These are phyloP conservation scores for Eledona agricola DNA, from an alignment of 2,888 invertebrate genomes.

Conservation along the genomic window DNA sequence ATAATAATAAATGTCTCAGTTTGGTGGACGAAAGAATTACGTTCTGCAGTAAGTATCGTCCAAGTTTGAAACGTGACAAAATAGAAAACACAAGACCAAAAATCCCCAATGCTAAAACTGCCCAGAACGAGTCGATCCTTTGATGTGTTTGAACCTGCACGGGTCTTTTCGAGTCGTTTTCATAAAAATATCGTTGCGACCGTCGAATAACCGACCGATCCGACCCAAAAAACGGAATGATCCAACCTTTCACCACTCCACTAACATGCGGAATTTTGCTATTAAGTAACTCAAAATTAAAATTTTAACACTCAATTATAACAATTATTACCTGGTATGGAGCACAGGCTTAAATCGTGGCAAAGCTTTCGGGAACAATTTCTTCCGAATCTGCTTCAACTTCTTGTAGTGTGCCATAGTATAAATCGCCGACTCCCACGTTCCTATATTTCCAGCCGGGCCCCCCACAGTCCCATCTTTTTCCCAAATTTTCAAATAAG, in stretches of 20 bases:
- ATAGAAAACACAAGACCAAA: conserved; percentile 70
- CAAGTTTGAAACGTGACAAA: conserved; percentile 61
- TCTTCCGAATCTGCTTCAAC: background rate
- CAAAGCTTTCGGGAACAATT: background rate
- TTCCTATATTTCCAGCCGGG: conserved; percentile 78
- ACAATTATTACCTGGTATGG: background rate
- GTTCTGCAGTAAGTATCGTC: conserved; percentile 58
- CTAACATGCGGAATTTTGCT: conserved; percentile 43
- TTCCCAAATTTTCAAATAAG: conserved; percentile 66
- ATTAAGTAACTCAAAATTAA: conserved; percentile 23
- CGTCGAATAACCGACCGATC: conserved; percentile 83
- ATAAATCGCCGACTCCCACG: conserved; percentile 88
- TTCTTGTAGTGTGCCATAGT: conserved; percentile 64
- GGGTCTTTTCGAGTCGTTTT: conserved; percentile 75
- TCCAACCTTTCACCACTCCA: conserved; percentile 46
- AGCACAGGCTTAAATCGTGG: background rate
- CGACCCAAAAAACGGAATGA: conserved; percentile 74
- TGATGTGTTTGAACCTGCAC: conserved; percentile 79
- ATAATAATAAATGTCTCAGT: background rate
- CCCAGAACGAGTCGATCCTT: conserved; percentile 62
- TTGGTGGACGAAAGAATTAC: background rate
- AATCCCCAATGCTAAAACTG: conserved; percentile 65
- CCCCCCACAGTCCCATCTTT: conserved; percentile 56
- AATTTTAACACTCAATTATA: background rate
- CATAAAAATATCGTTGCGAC: conserved; percentile 79